Base-by-base conservation (phyloP, 2,113 vertebrate species). In the Hylia prasina region DNA sequence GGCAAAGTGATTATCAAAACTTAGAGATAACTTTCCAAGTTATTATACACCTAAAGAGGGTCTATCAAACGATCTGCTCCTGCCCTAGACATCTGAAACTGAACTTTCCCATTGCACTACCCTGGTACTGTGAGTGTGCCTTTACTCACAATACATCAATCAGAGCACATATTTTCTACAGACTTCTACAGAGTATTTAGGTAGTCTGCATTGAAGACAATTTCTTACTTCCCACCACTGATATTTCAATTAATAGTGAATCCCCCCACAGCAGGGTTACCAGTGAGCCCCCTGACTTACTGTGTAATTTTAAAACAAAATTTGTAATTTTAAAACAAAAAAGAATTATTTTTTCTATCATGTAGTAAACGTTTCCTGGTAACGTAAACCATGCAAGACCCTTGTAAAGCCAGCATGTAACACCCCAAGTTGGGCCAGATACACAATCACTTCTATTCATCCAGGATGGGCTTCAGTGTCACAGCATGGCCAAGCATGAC, bases 21-120 rank as follows among this genome's bases (percentile, higher is more conserved):
- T 93, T 92, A 64, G 60, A 90, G 91, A 95, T 63, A 95, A 96
- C 92, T 96, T 96, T 96, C 94, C 64, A 82, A 88, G 90, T 88
- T 93, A 72, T 90, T 95, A 92, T 30, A 90, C n/a, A 84, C 76
- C 68, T 90, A 56, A 81, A 93, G 54, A 9, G 2, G 40, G 72
- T 87, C 82, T 94, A 64, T 94, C 79, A 95, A 96, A 92, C 4
- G 15, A 80, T 89, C 51, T 92, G 27, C 31, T 90, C 54, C 93
- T 93, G 39, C 82, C 92, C 88, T 89, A 92, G 79, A 89, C 90
- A 82, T 94, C 90, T 91, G 77, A 91, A 82, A 94, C 39, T 89
- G 79, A 90, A 95, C 85, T 96, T 94, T 94, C 71, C 44, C 37
- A 71, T 86, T 15, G 2, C 69, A 90, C 27, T 94, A 63, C 19